phyloP scores from a whole-genome alignment of 2,113 vertebrate species.

The Calcarius ornatus region DNA sequence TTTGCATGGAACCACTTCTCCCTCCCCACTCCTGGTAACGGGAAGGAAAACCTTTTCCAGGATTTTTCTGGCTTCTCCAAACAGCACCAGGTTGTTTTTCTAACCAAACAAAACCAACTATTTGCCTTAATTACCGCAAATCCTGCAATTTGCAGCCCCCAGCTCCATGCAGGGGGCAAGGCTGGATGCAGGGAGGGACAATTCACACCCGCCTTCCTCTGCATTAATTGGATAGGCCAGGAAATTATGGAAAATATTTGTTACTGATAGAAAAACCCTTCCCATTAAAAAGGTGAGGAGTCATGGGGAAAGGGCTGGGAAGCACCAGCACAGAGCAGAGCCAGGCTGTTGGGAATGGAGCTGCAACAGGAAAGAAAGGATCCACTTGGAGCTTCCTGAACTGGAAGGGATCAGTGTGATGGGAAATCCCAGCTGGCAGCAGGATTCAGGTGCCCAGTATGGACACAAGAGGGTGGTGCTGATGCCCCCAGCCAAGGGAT shows the following conservation, averaged over 20 bases:
- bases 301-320: fast-evolving
- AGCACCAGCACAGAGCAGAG: fast-evolving
- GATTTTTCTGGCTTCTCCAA: not conserved
- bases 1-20: not conserved
- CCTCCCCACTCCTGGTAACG: not conserved
- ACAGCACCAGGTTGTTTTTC: not conserved
- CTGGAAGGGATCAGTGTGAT: fast-evolving
- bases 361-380: not conserved
- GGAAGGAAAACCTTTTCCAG: not conserved
- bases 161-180: not conserved
- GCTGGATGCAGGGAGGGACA: not conserved
- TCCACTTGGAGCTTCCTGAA: not conserved
- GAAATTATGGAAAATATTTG: slow-evolving; percentile 27
- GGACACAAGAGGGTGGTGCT: not conserved
- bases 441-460: fast-evolving
- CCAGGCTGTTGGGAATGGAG: not conserved
- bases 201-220: not conserved
- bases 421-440: not conserved
- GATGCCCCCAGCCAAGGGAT: too few relatives aligned
- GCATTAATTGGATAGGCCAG: slow-evolving; percentile 1
- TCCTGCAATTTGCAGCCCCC: not conserved
- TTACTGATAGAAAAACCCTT: not conserved
- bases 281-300: not conserved
- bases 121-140: slow-evolving; percentile 34
- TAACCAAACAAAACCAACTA: slow-evolving; percentile 14